These are phyloP conservation scores for Pipra filicauda DNA, from an alignment of 2,113 vertebrate species.

Conservation along the genomic window DNA sequence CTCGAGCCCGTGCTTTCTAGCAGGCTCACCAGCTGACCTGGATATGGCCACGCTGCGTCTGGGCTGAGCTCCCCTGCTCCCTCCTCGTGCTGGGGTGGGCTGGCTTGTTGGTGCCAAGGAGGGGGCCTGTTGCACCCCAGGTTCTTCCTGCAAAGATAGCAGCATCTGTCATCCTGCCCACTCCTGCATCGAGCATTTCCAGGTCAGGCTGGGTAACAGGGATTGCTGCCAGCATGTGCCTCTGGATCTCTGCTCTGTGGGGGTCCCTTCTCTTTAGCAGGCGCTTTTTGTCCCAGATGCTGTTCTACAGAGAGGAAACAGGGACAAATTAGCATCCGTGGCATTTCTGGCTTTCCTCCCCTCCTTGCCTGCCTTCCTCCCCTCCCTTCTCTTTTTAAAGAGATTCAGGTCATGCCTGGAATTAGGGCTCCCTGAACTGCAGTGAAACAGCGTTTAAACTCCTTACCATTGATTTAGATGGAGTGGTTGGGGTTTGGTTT, in stretches of 20 bases:
- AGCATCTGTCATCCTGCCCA: not conserved
- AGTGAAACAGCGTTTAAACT: constrained; percentile 11
- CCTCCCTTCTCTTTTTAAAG: not conserved
- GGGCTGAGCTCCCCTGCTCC: not conserved
- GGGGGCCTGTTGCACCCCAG: not conserved
- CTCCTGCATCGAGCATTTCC: not conserved
- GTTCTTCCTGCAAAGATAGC: not conserved
- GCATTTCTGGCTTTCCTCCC: not conserved
- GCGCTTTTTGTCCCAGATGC: not conserved
- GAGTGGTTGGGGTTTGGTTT: constrained; percentile 1
- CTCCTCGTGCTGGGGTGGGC: rapidly evolving
- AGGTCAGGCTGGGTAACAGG: not conserved
- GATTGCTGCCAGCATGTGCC: not conserved
- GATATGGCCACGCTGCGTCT: rapidly evolving
- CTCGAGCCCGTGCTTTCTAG: not conserved
- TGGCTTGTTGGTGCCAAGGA: not conserved
- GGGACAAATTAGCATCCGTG: not conserved
- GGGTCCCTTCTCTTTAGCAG: not conserved
- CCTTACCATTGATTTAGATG: constrained; percentile 23
- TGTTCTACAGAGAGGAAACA: not conserved
- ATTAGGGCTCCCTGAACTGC: constrained; percentile 54
- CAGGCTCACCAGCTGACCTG: not conserved
- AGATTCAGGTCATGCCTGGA: constrained; percentile 58
- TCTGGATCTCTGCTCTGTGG: not conserved
- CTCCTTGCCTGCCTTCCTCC: not conserved